These are phyloP conservation scores for Isurus oxyrinchus DNA, from an alignment of 2,113 vertebrate genomes.

Conservation along the genomic window DNA sequence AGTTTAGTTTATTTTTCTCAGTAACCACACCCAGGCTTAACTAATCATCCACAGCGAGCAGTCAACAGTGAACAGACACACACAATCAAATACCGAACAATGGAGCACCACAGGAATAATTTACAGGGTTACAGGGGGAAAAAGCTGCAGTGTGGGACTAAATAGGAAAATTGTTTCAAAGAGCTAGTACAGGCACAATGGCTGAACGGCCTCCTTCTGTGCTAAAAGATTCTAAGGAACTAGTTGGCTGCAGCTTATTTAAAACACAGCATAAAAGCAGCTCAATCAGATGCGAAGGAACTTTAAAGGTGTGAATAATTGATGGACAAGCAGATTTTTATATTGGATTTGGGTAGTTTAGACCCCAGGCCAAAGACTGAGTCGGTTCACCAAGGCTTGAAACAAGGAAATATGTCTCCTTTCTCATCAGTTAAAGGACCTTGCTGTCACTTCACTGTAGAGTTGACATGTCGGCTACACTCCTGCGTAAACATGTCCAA, in stretches of 20 bases:
- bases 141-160: not conserved
- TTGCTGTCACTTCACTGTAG: not conserved
- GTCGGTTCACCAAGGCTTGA: not conserved
- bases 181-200: not conserved
- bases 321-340: not conserved
- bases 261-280: not conserved
- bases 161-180: not conserved
- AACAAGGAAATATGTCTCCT: not conserved
- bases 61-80: not conserved
- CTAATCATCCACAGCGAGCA: not conserved
- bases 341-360: not conserved
- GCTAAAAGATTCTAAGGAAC: not conserved
- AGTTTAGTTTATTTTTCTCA: not conserved
- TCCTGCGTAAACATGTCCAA: not conserved
- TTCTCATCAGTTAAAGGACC: not conserved
- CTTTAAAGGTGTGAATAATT: not conserved
- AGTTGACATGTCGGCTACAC: not conserved
- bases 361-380: not conserved
- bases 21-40: not conserved
- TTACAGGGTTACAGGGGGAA: not conserved
- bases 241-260: not conserved
- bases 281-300: not conserved
- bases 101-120: not conserved
- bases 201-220: not conserved
- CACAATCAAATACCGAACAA: not conserved